A percentile compares a stretch with the other conserved stretches of the same genome.
These are phyloP conservation scores for Hirundichthys speculiger DNA, from an alignment of 2,113 vertebrate genomes.

Conservation along the genomic window DNA sequence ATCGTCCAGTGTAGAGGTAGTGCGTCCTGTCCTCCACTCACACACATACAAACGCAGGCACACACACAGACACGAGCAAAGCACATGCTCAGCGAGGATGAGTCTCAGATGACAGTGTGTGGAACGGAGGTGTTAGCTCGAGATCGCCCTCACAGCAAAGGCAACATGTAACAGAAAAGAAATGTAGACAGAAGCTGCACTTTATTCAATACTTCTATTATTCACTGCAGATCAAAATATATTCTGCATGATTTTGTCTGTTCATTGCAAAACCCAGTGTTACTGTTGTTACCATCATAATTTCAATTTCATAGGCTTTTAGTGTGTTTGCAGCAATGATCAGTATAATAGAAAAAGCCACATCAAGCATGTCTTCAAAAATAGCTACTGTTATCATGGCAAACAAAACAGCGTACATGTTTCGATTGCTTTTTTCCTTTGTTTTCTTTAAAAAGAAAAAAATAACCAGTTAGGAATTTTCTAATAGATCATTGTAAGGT, in stretches of 20 bases:
- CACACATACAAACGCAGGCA: slow-evolving; percentile 12
- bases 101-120: slow-evolving; percentile 54
- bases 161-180: slow-evolving; percentile 31
- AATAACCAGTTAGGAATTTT: slow-evolving; percentile 27
- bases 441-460: slow-evolving; percentile 26
- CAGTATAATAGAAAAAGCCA: slow-evolving; percentile 17
- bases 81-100: too few species aligned
- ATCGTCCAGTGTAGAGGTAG: slow-evolving; percentile 50
- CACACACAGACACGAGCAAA: too few species aligned
- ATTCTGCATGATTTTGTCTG: slow-evolving; percentile 30
- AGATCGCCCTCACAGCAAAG: slow-evolving; percentile 15
- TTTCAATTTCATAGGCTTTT: slow-evolving; percentile 26
- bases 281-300: slow-evolving; percentile 40
- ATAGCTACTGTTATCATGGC: slow-evolving; percentile 15
- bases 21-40: slow-evolving; percentile 29
- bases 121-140: slow-evolving; percentile 16
- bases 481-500: slow-evolving; percentile 21
- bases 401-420: slow-evolving; percentile 30
- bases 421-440: slow-evolving; percentile 31
- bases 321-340: slow-evolving; percentile 20
- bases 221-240: slow-evolving; percentile 32
- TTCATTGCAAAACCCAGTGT: slow-evolving; percentile 22
- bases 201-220: slow-evolving; percentile 18
- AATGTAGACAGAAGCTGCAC: slow-evolving; percentile 32
- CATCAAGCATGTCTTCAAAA: slow-evolving; percentile 32